Percentiles rank a stretch among this genome's conserved stretches.
These are phyloP conservation scores for Rhopalosiphum maidis DNA, from an alignment of 1,140 invertebrate genomes.

Conservation along the genomic window DNA sequence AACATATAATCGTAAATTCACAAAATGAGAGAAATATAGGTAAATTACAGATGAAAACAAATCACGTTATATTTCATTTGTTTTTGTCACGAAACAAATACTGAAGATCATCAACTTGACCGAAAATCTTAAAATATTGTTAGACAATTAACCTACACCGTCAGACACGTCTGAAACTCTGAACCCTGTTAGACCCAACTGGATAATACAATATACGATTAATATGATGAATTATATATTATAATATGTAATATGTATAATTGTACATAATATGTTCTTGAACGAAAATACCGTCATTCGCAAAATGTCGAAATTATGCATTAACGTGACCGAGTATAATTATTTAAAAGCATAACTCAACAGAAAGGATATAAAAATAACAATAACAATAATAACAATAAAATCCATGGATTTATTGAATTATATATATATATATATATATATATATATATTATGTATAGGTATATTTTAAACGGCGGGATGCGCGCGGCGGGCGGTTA, in stretches of 20 bases:
- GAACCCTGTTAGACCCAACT: neutral
- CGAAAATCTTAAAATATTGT: neutral
- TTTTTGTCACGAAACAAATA: neutral
- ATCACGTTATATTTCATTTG: neutral
- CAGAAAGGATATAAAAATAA: constrained; percentile 13
- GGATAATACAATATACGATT: neutral
- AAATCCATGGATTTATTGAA: neutral
- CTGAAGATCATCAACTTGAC: neutral
- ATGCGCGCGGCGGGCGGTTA: neutral
- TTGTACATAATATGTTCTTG: too few species aligned
- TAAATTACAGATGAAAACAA: neutral
- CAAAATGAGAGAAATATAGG: neutral
- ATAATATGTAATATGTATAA: too few species aligned
- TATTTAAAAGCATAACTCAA: neutral
- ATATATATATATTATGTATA: neutral
- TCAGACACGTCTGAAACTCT: too few species aligned
- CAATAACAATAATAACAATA: neutral
- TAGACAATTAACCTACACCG: neutral
- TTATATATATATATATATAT: neutral
- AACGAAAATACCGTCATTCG: neutral
- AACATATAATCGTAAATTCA: neutral
- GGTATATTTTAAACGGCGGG: neutral
- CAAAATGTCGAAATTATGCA: neutral
- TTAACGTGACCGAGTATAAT: neutral
- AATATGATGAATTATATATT: neutral